Evolutionary conservation across 2,888 invertebrate species (phyloP).

Genomic region (Orchestes rusci): DNA sequence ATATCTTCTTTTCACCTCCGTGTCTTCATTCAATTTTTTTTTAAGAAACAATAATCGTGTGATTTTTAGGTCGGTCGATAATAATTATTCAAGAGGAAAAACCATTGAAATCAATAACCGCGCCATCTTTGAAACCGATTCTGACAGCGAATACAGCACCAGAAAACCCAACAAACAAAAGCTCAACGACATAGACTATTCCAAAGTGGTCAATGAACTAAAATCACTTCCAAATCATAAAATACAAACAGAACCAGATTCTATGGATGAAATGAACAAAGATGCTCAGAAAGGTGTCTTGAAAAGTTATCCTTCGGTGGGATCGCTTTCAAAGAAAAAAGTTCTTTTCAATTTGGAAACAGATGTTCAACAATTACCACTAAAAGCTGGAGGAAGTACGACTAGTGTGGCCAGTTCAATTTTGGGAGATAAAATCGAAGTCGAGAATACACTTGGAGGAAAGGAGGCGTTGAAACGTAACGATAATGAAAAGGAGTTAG

Average conservation of each 20-base stretch:
- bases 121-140: slow-evolving; percentile 32
- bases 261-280: slow-evolving; percentile 13
- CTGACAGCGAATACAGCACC: slow-evolving; percentile 27
- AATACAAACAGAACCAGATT: slow-evolving; percentile 13
- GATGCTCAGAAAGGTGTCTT: slow-evolving; percentile 49
- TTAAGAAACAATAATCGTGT: too few species aligned
- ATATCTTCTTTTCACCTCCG: too few species aligned
- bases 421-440: slow-evolving; percentile 23
- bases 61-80: too few species aligned
- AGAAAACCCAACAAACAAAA: slow-evolving; percentile 3
- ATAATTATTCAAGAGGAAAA: too few species aligned
- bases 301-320: slow-evolving; percentile 51
- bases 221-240: slow-evolving; percentile 13
- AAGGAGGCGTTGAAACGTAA: slow-evolving; percentile 12
- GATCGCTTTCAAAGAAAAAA: slow-evolving; percentile 54
- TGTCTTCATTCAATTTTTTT: too few species aligned
- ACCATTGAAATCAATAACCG: slow-evolving; percentile 32
- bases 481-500: slow-evolving; percentile 21
- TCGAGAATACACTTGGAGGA: slow-evolving; percentile 3
- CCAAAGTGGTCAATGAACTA: slow-evolving; percentile 28
- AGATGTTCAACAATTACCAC: slow-evolving; percentile 34
- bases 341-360: slow-evolving; percentile 57
- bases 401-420: slow-evolving; percentile 32
- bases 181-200: slow-evolving; percentile 15
- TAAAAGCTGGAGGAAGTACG: slow-evolving; percentile 27